Evolutionary conservation across 2,888 invertebrate genomes (phyloP), one percentile per base, ranked within the genome.

Genomic region (Synanthedon formicaeformis): DNA sequence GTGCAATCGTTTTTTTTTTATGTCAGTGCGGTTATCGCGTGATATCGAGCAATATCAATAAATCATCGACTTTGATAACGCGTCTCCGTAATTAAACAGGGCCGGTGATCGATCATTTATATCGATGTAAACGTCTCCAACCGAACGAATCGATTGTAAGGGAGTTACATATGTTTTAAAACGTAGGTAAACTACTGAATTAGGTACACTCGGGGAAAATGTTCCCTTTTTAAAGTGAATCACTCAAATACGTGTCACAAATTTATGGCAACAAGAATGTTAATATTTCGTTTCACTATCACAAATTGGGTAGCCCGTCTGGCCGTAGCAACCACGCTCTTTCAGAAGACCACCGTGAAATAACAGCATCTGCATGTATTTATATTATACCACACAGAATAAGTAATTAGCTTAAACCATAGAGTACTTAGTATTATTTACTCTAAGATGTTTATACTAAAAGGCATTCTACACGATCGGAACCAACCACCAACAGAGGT

Each of bases 1-100:
- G 45, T 45, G 14, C 45, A 45, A 8, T 45, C 45, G 45, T 14
- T 45, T 13, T 45, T 34, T 34, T 45, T 45, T n/a, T 41, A n/a
- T 45, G 45, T 45, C 45, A 45, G 16, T 14, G 56, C 50, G 51
- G 57, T 58, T 73, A 76, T 76, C 78, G 62, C 53, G 57, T 60
- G 67, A 66, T 71, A 71, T 64, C 65, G 64, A 66, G 68, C 75
- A 81, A 83, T 85, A 83, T 82, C 81, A 78, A 84, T 85, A 85
- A 83, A 85, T 85, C 83, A 83, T 82, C 66, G 64, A 62, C 34
- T 55, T 61, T 65, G 79, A 81, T 83, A 81, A 71, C 66, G 62
- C 59, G 62, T 63, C 61, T 58, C 41, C 69, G 71, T 84, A 82
- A 84, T 83, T 85, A 82, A 79, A 79, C 75, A 73, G 53, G 65